Conservation (phyloP, 2,888 invertebrate species). For the Idaea straminata region DNA sequence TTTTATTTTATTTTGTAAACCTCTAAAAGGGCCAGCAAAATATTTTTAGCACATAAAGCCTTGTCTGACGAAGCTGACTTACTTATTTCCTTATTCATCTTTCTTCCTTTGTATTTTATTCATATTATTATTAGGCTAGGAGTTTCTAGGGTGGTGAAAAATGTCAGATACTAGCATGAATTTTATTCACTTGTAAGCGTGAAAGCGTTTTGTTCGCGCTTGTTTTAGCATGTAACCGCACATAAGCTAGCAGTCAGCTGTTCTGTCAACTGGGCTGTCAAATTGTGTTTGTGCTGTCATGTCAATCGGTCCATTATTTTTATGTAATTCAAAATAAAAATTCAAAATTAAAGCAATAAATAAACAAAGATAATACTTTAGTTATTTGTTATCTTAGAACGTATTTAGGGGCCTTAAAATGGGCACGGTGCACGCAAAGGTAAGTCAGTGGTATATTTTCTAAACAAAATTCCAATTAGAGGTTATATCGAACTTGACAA, state of each 20-base stretch:
- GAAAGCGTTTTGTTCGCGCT: neutral
- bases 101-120: too few relatives aligned
- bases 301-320: slow-evolving; percentile 27
- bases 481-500: neutral
- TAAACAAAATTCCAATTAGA: neutral
- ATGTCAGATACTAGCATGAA: too few relatives aligned
- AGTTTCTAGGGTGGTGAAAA: too few relatives aligned
- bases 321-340: slow-evolving; percentile 57
- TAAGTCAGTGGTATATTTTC: slow-evolving; percentile 29
- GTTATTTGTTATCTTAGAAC: slow-evolving; percentile 18
- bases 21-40: too few relatives aligned
- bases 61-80: too few relatives aligned
- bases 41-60: too few relatives aligned
- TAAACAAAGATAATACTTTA: slow-evolving; percentile 15
- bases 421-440: slow-evolving; percentile 72
- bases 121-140: too few relatives aligned
- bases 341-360: slow-evolving; percentile 38
- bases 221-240: neutral
- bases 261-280: slow-evolving; percentile 5
- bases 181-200: too few relatives aligned
- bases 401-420: slow-evolving; percentile 33
- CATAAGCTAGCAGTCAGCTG: neutral
- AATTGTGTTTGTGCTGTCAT: slow-evolving; percentile 25
- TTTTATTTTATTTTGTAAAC: too few relatives aligned
- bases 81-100: too few relatives aligned